Percentiles rank a stretch among this genome's conserved stretches.
Conservation (phyloP, 1,140 invertebrate genomes). For the Tetragnatha versicolor region DNA sequence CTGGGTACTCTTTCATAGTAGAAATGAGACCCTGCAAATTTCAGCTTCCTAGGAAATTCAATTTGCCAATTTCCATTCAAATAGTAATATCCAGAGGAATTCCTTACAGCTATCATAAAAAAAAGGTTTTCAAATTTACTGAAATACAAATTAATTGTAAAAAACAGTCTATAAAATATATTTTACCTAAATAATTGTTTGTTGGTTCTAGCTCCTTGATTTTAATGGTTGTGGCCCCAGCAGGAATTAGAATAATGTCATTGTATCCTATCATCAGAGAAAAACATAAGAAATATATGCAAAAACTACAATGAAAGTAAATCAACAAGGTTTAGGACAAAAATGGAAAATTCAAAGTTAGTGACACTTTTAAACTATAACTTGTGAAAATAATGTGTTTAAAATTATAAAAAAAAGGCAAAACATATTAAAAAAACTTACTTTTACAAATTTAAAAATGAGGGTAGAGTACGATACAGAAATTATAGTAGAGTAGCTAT, state of each 20-base stretch:
- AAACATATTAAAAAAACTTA: too few relatives aligned
- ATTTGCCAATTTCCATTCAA: slow-evolving; percentile 94
- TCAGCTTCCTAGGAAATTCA: slow-evolving; percentile 81
- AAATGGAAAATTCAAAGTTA: too few relatives aligned
- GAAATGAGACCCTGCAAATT: slow-evolving; percentile 83
- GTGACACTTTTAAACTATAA: neutral
- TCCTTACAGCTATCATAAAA: slow-evolving; percentile 75
- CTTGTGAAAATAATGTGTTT: neutral
- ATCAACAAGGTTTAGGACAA: neutral
- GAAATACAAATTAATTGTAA: neutral
- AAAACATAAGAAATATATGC: neutral
- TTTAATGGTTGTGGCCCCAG: slow-evolving; percentile 89
- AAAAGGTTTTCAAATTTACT: neutral
- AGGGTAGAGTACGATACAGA: too few relatives aligned
- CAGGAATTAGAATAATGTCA: slow-evolving; percentile 89
- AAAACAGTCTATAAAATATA: neutral
- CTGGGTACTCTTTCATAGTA: slow-evolving; percentile 72
- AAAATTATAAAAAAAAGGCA: too few relatives aligned
- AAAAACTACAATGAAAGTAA: neutral
- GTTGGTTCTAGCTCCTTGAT: slow-evolving; percentile 82
- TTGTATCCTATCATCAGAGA: slow-evolving; percentile 78
- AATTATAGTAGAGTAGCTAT: too few relatives aligned
- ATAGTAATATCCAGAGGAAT: slow-evolving; percentile 83
- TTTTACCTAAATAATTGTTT: slow-evolving; percentile 91
- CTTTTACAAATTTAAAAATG: too few relatives aligned